These are phyloP conservation scores for Neodiprion fabricii DNA, from an alignment of 1,140 invertebrate genomes.

Conservation along the genomic window DNA sequence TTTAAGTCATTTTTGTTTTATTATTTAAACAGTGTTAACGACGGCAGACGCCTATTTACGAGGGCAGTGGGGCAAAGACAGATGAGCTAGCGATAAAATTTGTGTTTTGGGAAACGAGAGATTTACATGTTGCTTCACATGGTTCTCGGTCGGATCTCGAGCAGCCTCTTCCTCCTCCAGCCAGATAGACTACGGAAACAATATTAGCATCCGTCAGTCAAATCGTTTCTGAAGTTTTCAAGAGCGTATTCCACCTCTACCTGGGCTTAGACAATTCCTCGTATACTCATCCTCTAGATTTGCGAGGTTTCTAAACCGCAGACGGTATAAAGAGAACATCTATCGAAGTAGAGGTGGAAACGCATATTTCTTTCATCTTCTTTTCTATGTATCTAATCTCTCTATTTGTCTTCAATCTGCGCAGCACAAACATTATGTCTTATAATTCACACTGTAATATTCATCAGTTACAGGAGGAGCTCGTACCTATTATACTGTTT, in stretches of 20 bases:
- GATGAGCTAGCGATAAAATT: conserved; percentile 22
- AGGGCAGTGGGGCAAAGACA: background rate
- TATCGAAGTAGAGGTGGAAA: background rate
- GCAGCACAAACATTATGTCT: too few relatives aligned
- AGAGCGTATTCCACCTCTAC: background rate
- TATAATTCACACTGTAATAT: too few relatives aligned
- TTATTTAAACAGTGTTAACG: background rate
- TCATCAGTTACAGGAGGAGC: too few relatives aligned
- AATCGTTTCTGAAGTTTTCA: background rate
- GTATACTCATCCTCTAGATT: background rate
- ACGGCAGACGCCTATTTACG: background rate
- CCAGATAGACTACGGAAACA: conserved; percentile 72
- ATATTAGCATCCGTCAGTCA: conserved; percentile 51
- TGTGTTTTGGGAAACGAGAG: conserved; percentile 42
- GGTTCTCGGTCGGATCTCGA: conserved; percentile 58
- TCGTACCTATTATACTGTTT: too few relatives aligned
- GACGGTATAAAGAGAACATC: background rate
- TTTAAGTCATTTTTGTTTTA: too few relatives aligned
- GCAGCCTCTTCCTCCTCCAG: conserved; percentile 66
- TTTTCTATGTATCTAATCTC: background rate
- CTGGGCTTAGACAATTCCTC: background rate
- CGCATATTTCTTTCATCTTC: background rate
- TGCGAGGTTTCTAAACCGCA: too few relatives aligned
- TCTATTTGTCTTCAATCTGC: too few relatives aligned
- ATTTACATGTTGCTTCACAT: conserved; percentile 60